Percentiles rank a stretch among this genome's conserved stretches.
These are phyloP conservation scores for Ciconia boyciana DNA, from an alignment of 2,113 vertebrate genomes.

Conservation along the genomic window DNA sequence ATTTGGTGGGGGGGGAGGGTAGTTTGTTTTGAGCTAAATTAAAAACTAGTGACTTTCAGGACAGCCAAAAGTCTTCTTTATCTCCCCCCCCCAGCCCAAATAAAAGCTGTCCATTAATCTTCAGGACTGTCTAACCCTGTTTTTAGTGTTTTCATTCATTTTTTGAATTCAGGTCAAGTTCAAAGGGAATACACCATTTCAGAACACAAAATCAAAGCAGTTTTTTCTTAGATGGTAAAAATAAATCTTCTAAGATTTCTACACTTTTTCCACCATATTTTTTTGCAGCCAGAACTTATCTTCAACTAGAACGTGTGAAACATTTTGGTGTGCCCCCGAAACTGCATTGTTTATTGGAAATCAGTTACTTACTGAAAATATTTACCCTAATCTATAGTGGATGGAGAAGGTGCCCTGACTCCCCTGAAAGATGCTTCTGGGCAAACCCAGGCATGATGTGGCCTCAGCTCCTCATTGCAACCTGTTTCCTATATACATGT, in stretches of 20 bases:
- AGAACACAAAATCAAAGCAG: background rate
- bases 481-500: background rate
- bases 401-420: background rate
- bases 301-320: background rate
- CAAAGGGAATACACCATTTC: constrained; percentile 11
- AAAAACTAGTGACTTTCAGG: background rate
- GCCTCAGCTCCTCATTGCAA: background rate
- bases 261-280: background rate
- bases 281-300: background rate
- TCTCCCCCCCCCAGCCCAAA: background rate
- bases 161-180: constrained; percentile 13
- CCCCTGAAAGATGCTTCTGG: background rate
- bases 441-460: background rate
- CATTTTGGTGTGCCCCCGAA: background rate
- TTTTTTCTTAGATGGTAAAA: background rate
- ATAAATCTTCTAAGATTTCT: background rate
- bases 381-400: background rate
- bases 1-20: background rate
- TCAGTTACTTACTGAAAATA: background rate
- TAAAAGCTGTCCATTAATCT: background rate
- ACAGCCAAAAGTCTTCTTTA: background rate
- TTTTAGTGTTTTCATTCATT: background rate
- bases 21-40: background rate
- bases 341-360: background rate
- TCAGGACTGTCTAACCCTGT: background rate